Percentiles rank a stretch among this genome's conserved stretches.
Evolutionary conservation across 2,113 vertebrate species (phyloP).

Genomic region (Dissostichus mawsoni): DNA sequence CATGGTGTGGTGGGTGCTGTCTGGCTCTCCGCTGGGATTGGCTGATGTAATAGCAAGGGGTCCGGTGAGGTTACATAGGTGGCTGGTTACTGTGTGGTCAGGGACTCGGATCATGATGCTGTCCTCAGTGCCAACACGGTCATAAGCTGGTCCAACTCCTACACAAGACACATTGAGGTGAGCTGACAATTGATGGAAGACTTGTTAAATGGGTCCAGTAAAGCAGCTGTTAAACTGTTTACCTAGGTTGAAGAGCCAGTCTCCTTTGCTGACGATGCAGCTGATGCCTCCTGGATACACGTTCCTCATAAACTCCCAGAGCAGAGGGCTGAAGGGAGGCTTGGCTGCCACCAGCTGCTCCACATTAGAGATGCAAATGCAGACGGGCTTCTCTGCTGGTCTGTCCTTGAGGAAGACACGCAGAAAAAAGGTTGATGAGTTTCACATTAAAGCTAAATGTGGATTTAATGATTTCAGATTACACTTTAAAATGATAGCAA

Average conservation of each 20-base stretch:
- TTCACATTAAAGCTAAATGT: neutral
- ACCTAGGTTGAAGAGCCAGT: constrained; percentile 90
- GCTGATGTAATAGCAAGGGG: constrained; percentile 91
- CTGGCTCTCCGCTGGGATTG: constrained; percentile 90
- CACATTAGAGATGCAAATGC: constrained; percentile 91
- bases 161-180: neutral
- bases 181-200: neutral
- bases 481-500: neutral
- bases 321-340: constrained; percentile 90
- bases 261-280: constrained; percentile 90
- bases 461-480: neutral
- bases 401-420: constrained; percentile 84
- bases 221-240: neutral
- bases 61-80: constrained; percentile 89
- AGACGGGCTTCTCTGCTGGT: constrained; percentile 91
- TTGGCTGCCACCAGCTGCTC: constrained; percentile 87
- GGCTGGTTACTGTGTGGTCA: constrained; percentile 88
- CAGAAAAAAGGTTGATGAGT: constrained; percentile 4
- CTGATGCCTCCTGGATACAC: constrained; percentile 93
- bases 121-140: constrained; percentile 89
- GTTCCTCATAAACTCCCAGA: constrained; percentile 92
- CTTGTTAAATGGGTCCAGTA: neutral
- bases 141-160: constrained; percentile 90
- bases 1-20: constrained; percentile 93
- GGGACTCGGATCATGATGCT: constrained; percentile 94